These are phyloP conservation scores for Schrankia costaestrigalis DNA, from an alignment of 2,888 invertebrate genomes.

Conservation along the genomic window DNA sequence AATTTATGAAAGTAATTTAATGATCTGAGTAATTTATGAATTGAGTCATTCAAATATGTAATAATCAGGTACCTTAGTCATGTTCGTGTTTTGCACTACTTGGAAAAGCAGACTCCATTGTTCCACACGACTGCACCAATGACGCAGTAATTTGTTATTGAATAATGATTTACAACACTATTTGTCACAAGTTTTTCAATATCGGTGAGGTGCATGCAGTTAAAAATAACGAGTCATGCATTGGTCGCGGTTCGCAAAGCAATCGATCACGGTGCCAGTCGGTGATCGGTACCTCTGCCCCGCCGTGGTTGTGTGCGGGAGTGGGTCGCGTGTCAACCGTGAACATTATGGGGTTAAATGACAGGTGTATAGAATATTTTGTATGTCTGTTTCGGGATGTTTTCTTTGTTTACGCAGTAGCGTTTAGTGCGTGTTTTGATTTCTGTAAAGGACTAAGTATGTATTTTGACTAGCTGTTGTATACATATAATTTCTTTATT, in stretches of 20 bases:
- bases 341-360: conserved; percentile 82
- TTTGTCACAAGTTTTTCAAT: too few species aligned
- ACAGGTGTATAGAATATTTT: conserved; percentile 41
- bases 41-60: too few species aligned
- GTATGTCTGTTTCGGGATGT: conserved; percentile 11
- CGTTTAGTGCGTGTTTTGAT: background rate
- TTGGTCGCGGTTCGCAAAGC: conserved; percentile 13
- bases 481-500: too few species aligned
- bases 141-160: too few species aligned
- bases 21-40: too few species aligned
- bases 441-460: background rate
- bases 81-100: too few species aligned
- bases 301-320: conserved; percentile 8
- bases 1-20: too few species aligned
- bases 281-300: conserved; percentile 38
- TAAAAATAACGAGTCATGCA: conserved; percentile 7
- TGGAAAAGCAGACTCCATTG: too few species aligned
- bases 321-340: conserved; percentile 28
- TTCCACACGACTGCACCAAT: too few species aligned
- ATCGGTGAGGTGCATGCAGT: conserved; percentile 4
- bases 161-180: too few species aligned
- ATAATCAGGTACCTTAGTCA: too few species aligned
- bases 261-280: conserved; percentile 51
- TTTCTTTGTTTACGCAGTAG: background rate
- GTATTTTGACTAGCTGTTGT: too few species aligned